Conservation (phyloP, 2,113 vertebrate species). For the Hyperopisus bebe region DNA sequence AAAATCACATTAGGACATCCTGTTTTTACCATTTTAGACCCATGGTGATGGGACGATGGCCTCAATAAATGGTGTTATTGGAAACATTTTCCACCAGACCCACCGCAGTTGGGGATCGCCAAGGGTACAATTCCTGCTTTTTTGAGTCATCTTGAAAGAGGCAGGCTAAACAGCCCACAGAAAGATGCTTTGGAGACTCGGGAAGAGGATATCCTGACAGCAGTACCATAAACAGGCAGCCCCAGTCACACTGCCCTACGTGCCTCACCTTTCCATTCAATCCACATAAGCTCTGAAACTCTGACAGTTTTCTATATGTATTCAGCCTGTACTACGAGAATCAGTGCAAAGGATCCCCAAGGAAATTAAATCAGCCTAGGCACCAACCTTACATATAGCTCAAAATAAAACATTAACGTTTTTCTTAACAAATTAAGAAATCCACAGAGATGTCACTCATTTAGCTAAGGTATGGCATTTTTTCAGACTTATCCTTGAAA, state of each 20-base stretch:
- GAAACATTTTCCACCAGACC: constrained; percentile 21
- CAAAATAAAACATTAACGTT: neutral
- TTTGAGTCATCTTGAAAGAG: constrained; percentile 12
- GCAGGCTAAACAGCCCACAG: neutral
- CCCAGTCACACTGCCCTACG: neutral
- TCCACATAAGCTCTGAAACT: neutral
- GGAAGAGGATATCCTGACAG: neutral
- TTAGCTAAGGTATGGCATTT: neutral
- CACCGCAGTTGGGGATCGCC: constrained; percentile 18
- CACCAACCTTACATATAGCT: neutral
- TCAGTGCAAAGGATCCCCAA: neutral
- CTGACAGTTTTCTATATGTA: neutral
- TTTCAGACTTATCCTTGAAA: constrained; percentile 16
- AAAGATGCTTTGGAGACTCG: neutral
- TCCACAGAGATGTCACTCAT: neutral
- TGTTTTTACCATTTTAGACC: constrained; percentile 12
- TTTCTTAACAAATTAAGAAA: neutral
- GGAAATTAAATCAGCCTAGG: neutral
- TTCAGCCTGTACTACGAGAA: neutral
- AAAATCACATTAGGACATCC: constrained; percentile 4
- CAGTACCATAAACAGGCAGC: neutral
- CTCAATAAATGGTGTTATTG: constrained; percentile 9
- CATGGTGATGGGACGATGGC: constrained; percentile 4
- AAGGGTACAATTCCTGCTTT: constrained; percentile 15
- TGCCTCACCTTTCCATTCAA: neutral